Evolutionary conservation across 1,140 invertebrate genomes (phyloP).

Genomic region (Cyclargus thomasi): DNA sequence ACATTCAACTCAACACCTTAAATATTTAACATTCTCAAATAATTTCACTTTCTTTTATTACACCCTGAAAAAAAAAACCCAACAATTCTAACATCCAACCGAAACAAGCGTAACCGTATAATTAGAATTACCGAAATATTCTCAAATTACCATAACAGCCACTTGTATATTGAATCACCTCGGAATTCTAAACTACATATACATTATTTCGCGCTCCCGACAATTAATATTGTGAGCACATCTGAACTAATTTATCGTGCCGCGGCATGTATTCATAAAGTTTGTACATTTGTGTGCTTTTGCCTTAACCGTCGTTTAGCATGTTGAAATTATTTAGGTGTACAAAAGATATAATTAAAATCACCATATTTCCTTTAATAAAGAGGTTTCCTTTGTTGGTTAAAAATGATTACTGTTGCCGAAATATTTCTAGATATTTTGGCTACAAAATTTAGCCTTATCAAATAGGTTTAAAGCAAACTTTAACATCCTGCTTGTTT

Average conservation of each 20-base stretch:
- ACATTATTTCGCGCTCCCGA: neutral
- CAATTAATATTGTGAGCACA: slow-evolving; percentile 1
- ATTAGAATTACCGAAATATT: neutral
- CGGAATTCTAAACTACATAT: neutral
- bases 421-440: too few species aligned
- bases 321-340: neutral
- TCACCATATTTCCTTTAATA: too few species aligned
- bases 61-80: too few species aligned
- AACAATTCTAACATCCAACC: too few species aligned
- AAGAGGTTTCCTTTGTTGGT: too few species aligned
- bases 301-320: neutral
- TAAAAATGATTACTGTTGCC: too few species aligned
- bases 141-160: neutral
- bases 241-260: slow-evolving; percentile 1
- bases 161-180: neutral
- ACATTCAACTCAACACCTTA: too few species aligned
- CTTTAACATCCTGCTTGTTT: slow-evolving; percentile 25
- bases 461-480: neutral
- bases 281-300: slow-evolving; percentile 3
- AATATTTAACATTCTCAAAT: too few species aligned
- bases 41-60: too few species aligned
- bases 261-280: neutral
- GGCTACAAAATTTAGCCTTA: too few species aligned
- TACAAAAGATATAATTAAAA: neutral
- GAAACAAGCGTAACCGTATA: neutral